These are phyloP conservation scores for Latrodectus hesperus DNA, from an alignment of 2,888 invertebrate species.

Conservation along the genomic window DNA sequence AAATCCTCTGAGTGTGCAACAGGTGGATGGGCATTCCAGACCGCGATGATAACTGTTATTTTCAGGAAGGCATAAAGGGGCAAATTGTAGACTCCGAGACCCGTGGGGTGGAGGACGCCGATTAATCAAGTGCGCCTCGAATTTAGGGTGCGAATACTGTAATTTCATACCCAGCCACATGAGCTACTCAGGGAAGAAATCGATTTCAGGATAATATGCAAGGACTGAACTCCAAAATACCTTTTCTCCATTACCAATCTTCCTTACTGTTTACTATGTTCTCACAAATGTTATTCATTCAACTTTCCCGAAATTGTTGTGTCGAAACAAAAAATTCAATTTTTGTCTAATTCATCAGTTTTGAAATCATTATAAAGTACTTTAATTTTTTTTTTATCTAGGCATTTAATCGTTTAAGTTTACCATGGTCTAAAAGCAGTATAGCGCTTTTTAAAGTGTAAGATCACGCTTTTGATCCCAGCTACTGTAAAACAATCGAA, in stretches of 20 bases:
- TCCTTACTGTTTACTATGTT: too few species aligned
- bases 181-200: conserved; percentile 43
- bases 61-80: conserved; percentile 1
- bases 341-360: too few species aligned
- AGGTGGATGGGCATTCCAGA: neutral
- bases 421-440: too few species aligned
- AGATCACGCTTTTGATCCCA: too few species aligned
- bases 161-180: conserved; percentile 31
- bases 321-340: too few species aligned
- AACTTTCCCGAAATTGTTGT: too few species aligned
- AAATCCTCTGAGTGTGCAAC: neutral
- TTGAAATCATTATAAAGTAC: too few species aligned
- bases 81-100: neutral
- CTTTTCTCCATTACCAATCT: neutral
- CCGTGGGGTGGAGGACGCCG: conserved; percentile 11
- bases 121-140: conserved; percentile 49
- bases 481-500: too few species aligned
- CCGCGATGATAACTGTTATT: conserved; percentile 36
- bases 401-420: too few species aligned
- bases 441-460: too few species aligned
- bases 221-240: neutral
- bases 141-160: conserved; percentile 33
- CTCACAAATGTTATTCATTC: too few species aligned
- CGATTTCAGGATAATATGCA: conserved; percentile 50
- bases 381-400: too few species aligned